Base-by-base conservation (phyloP, 2,797 vertebrate genomes). In the Scolopax bukidnonensis region DNA sequence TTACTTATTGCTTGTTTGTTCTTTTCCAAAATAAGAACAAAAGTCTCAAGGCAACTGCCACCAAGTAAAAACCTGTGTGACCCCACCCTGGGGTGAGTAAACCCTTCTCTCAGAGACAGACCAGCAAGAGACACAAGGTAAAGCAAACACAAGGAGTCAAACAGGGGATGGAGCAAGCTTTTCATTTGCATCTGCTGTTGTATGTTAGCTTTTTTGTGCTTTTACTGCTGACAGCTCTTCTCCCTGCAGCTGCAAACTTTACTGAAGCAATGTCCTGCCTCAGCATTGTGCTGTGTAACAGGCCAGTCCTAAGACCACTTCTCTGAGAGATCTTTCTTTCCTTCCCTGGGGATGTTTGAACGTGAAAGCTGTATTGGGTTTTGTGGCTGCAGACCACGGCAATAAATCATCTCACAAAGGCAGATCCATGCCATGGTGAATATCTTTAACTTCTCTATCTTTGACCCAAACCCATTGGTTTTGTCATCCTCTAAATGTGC, bases 171-270 rank as follows among this genome's bases (percentile, higher is more conserved):
- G 51, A 69, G 23, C 10, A 65, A 56, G 30, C 8, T 57, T 51
- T 61, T 7, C 10, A 18, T 51, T 45, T 0, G 0, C 5, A 48
- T 10, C 51, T 84, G 9, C 43, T 17, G 4, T 40, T 40, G 28
- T 56, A 59, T 7, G 16, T 47, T 9, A 59, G 1, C 28, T 40
- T 23, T 51, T 54, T 75, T 1, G 2, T 45, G 19, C 11, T 21
- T 51, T 65, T 60, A 36, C 10, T 70, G 13, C 23, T 71, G 13
- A 20, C 16, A 30, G 16, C 21, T 48, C 5, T 54, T 82, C 16
- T 27, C 9, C 30, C 5, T 18, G 16, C 11, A 48, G 19, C 4
- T 53, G 24, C 27, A 56, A 28, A 61, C 4, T 70, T 63, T 51
- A 15, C 3, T 67, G 5, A 17, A 2, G 10, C 36, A 32, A 11